Base-by-base conservation (phyloP, 2,797 vertebrate species). In the Ptychobarbus kaznakovi region DNA sequence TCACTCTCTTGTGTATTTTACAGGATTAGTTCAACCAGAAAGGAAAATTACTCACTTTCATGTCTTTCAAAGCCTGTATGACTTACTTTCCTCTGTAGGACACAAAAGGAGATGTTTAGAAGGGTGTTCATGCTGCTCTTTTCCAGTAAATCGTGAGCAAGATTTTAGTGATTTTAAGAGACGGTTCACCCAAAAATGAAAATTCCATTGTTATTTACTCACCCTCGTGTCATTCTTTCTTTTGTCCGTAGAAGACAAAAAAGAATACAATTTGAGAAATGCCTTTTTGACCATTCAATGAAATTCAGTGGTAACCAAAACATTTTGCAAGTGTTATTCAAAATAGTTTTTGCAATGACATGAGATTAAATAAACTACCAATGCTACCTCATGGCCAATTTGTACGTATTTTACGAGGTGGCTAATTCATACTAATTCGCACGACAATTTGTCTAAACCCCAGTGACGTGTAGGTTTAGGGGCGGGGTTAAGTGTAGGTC, bases 11-110 rank as follows among this genome's bases (percentile, higher is more conserved):
- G 18, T 78, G 72, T 38, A 16, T 69, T 78, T 84, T 22, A 84
- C 56, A 84, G 79, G 7, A 69, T 32, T 22, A 80, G 28, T 49
- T 68, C 63, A 80, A 20, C 18, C 18, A 65, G 61, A 80, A 68
- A 66, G 20, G 25, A 80, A 56, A 76, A 76, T 56, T 4, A 53
- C 20, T 53, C 20, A 56, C 49, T 6, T 15, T 58, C 0, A 16
- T 58, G 74, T 77, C 35, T 77, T 77, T 58, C 22, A 2, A n/a
- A 40, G 58, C 12, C 51, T 40, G 2, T 13, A 51, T 32, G 74
- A n/a, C 18, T 38, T 20, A 32, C 5, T 56, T 44, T 9, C 42
- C n/a, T 76, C 3, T 58, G 12, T 40, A 56, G 32, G 53, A 56
- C 51, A 58, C 51, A n/a, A 56, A 76, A 38, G 18, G 49, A n/a